Evolutionary conservation across 2,888 invertebrate species (phyloP), one percentile per base, ranked within the genome.

Genomic region (Eretmocerus hayati): DNA sequence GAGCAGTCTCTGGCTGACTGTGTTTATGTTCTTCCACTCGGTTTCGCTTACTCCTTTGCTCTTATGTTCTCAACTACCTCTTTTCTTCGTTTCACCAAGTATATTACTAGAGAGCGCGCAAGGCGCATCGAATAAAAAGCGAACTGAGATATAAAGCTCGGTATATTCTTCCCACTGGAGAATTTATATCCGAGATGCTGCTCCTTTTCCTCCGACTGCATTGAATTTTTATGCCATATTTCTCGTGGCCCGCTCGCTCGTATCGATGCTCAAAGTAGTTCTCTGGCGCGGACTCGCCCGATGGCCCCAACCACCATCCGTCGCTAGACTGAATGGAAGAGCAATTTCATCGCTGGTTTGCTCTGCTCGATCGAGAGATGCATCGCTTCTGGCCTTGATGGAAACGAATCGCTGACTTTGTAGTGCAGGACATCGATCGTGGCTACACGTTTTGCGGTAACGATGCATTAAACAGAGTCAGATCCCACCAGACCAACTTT

Each of bases 321-420:
- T 19, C 40, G 22, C 13, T 11, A 16, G 45, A 22, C 37, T 23
- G 41, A 47, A 51, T 41, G 40, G 43, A 47, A 42, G 37, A 42
- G 33, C 43, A 43, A 48, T 48, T 46, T 45, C 52, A 45, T 54
- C 51, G 53, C 50, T 43, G 46, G 46, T 44, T 13, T 45, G 13
- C 40, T 42, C 42, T 41, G n/a, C n/a, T 9, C 38, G 9, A 16
- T 31, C 46, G 13, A 20, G n/a, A 23, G 21, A 40, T 26, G 35
- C 9, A 46, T 48, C 54, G 47, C 54, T 55, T 54, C 40, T 55
- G 48, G 55, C 49, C 50, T 55, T 46, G n/a, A n/a, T n/a, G n/a
- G n/a, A n/a, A n/a, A n/a, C n/a, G n/a, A n/a, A n/a, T n/a, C n/a
- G n/a, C n/a, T n/a, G n/a, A n/a, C n/a, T n/a, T n/a, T n/a, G n/a